Base-by-base conservation (phyloP, 1,140 invertebrate species). In the Chironomus tepperi region DNA sequence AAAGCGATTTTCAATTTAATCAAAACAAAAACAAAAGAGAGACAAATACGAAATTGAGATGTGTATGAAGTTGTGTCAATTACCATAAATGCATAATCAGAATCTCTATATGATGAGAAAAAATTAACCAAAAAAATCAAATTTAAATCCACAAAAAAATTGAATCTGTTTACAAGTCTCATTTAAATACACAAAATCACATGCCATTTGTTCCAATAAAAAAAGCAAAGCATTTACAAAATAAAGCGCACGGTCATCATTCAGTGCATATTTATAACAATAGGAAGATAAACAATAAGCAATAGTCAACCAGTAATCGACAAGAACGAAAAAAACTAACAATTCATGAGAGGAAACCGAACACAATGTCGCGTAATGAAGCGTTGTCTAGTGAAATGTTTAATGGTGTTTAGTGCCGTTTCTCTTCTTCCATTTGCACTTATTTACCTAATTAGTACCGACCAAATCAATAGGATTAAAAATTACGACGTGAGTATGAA, bases 311-410 rank as follows among this genome's bases (percentile, higher is more conserved):
- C 10, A 57, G 3, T 15, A 57, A 57, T 12, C 47, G n/a, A 15
- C 47, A 57, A 57, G 12, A 57, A 57, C 47, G 47, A 15, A 57
- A 18, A 70, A 70, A 67, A 70, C n/a, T 70, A 19, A 19, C 24
- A 70, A 70, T 70, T 70, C 65, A 82, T 82, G 81, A 81, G 81
- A 80, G 77, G 80, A 74, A 79, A 77, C 77, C 78, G 78, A 77
- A 79, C 78, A 77, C 79, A 79, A 79, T 82, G 80, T 78, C 81
- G 81, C 79, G 78, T 78, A 76, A 76, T 82, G 67, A 77, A 81
- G 80, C 81, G 81, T 75, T 82, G 80, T 79, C 79, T 82, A 79
- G 78, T 82, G 73, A 78, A 81, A 76, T 82, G 80, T 79, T 79
- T 82, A 78, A 78, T 82, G 72, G 78, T 82, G 75, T 81, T 82